These are phyloP conservation scores for Pantherophis guttatus DNA, from an alignment of 2,113 vertebrate genomes.

Conservation along the genomic window DNA sequence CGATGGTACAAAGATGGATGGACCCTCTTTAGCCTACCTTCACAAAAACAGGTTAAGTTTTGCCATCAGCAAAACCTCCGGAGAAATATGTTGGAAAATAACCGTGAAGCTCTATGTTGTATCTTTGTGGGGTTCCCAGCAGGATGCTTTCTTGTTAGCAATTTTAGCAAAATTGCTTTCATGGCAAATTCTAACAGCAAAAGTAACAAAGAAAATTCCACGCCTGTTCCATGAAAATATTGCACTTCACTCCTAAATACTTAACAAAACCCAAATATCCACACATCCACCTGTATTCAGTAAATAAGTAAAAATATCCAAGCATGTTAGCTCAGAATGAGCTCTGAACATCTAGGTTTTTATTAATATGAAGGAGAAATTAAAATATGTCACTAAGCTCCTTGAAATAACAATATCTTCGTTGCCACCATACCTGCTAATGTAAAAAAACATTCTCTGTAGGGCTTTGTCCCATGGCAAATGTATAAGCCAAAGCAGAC, in stretches of 20 bases:
- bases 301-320: background rate
- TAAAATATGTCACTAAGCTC: background rate
- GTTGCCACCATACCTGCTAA: too few species aligned
- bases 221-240: background rate
- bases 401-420: background rate
- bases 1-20: background rate
- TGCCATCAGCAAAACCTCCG: background rate
- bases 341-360: background rate
- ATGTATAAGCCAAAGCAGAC: background rate
- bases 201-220: background rate
- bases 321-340: background rate
- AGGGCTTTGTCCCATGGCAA: background rate
- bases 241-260: background rate
- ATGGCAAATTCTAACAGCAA: background rate
- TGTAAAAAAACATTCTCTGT: background rate
- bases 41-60: background rate
- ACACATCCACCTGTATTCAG: background rate
- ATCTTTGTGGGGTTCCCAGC: background rate
- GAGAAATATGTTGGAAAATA: background rate
- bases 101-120: background rate
- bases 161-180: background rate
- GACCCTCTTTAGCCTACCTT: background rate
- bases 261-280: background rate
- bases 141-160: background rate
- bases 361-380: background rate